These are phyloP conservation scores for Xestobium rufovillosum DNA, from an alignment of 2,888 invertebrate genomes.

Conservation along the genomic window DNA sequence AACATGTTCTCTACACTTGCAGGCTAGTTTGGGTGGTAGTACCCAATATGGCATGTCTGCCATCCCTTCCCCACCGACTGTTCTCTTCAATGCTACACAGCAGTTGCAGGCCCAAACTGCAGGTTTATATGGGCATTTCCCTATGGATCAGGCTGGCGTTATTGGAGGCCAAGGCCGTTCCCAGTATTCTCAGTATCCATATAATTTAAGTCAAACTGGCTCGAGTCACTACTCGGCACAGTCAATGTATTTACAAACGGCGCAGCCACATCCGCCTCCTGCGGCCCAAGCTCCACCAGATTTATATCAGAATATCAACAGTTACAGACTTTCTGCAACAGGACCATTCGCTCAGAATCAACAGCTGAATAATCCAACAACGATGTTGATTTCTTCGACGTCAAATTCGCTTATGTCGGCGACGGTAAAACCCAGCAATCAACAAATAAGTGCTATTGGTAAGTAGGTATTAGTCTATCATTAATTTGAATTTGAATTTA, in stretches of 20 bases:
- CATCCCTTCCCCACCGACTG: slow-evolving; percentile 79
- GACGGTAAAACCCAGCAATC: slow-evolving; percentile 73
- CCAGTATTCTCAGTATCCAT: slow-evolving; percentile 71
- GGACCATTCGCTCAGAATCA: slow-evolving; percentile 73
- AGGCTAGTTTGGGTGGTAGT: slow-evolving; percentile 41
- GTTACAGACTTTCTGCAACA: slow-evolving; percentile 44
- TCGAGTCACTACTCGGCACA: slow-evolving; percentile 47
- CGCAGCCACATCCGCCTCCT: slow-evolving; percentile 49
- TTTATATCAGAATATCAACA: slow-evolving; percentile 53
- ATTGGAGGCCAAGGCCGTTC: slow-evolving; percentile 65
- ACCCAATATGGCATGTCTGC: slow-evolving; percentile 74
- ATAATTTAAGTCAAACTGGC: slow-evolving; percentile 55
- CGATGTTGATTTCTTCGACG: slow-evolving; percentile 80
- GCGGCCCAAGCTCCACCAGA: slow-evolving; percentile 54
- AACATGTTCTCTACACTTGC: no score
- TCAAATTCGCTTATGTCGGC: slow-evolving; percentile 86
- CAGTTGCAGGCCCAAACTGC: slow-evolving; percentile 64
- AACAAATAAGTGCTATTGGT: slow-evolving; percentile 79
- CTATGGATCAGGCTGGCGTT: slow-evolving; percentile 47
- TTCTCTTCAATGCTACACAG: slow-evolving; percentile 72
- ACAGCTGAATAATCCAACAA: slow-evolving; percentile 76
- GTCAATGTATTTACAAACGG: slow-evolving; percentile 55
- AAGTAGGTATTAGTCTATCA: slow-evolving; percentile 20
- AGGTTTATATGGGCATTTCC: slow-evolving; percentile 77
- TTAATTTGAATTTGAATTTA: slow-evolving; percentile 4